Base-by-base conservation (phyloP, 2,888 invertebrate species). In the Rhamphomyia laevipes region DNA sequence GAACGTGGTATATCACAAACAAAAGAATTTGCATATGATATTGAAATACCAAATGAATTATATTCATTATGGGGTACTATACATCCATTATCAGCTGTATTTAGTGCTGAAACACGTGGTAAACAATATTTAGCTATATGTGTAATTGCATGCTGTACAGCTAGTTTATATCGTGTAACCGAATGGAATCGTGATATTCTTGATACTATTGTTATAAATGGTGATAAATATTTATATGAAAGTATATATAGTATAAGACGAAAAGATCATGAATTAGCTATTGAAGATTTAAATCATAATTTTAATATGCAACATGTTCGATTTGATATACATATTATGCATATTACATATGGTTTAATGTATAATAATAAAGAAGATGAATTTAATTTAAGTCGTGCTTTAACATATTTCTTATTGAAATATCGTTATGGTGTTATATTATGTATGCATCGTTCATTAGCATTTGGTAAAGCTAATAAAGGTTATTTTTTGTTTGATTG, bases 401-500 rank as follows among this genome's bases (percentile, higher is more conserved):
- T 83, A 31, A 61, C 65, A 51, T 79, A 75, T 60, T 82, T 82
- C 55, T 82, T 82, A 41, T 73, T 74, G 53, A 73, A 73, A 40
- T 65, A 74, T 53, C 64, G 64, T 6, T 70, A 70, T 35, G 82
- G 82, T 7, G 68, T 83, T 45, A 61, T 79, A 42, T 74, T 75
- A 46, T 75, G 75, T 53, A 73, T 74, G 1, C 64, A 65, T 12
- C 76, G 76, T 48, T 76, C 76, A 45, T 61, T 77, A 52, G 73
- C 75, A 11, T 75, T 78, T 56, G 78, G 78, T 2, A 74, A 59
- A 48, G 57, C 61, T 53, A 62, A 65, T 16, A 60, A 64, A 13
- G 81, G 81, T 12, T 83, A 80, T 59, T 82, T 80, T 56, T 76
- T 83, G 78, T 82, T 75, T 60, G 82, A 83, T 58, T 79, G 79